Evolutionary conservation across 2,888 invertebrate genomes (phyloP), one percentile per base, ranked within the genome.

Genomic region (Encarsia formosa): DNA sequence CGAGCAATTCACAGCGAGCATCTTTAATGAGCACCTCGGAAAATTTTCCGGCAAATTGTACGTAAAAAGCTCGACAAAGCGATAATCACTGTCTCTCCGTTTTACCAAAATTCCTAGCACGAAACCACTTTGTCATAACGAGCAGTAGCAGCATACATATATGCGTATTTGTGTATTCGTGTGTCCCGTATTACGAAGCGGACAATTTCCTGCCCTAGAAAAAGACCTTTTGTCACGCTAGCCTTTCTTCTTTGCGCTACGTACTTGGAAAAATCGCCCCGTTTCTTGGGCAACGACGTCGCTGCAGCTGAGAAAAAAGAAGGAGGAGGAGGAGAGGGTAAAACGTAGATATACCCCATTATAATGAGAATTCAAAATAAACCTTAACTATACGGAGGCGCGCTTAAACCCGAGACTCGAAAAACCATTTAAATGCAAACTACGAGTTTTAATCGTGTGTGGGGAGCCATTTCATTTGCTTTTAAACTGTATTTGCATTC

Each of bases 121-220:
- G 48, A 34, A 23, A 11, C 20, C 38, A n/a, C 43, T 44, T 35
- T 16, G 35, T 49, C 40, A 39, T 39, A n/a, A 39, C 16, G 35
- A 35, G 26, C 5, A 26, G 26, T 8, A 11, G 26, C 11, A 26
- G 26, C 5, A 11, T 15, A 8, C 16, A 37, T 15, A 19, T 11
- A 37, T 3, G 35, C 8, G 35, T 3, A 18, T 8, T 3, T 15
- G 15, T 15, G 13, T 5, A 13, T 11, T 39, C 15, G 34, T 32
- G 29, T 19, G 44, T 18, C 26, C 43, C 37, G 40, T 41, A 32
- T 26, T n/a, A n/a, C n/a, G n/a, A n/a, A n/a, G 37, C 41, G 6
- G 42, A 49, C 49, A 54, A 49, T 54, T 49, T 54, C 54, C 54
- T 54, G 49, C 32, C 46, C 49, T 42, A 46, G 51, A 51, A 49